A percentile compares a stretch with the other conserved stretches of the same genome.
Conservation (phyloP, 2,797 vertebrate species). For the Paratrypauchen microcephalus region DNA sequence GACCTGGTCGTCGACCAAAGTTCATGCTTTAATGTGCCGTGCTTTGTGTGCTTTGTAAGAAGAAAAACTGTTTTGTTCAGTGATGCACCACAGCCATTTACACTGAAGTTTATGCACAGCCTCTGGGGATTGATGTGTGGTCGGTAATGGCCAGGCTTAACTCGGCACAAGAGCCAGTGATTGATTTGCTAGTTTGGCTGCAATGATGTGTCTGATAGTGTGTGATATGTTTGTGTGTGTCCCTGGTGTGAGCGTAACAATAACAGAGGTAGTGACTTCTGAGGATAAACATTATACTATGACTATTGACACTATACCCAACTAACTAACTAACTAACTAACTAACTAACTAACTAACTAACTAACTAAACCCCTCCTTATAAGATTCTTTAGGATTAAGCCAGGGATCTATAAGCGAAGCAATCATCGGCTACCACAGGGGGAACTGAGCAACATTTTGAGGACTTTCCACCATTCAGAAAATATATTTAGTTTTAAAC, state of each 20-base stretch:
- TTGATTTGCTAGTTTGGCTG: constrained; percentile 18
- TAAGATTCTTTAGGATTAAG: constrained; percentile 14
- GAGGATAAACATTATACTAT: constrained; percentile 4
- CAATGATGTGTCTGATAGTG: not conserved
- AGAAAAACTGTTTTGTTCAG: constrained; percentile 33
- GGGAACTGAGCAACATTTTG: not conserved
- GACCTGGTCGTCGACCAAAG: constrained; percentile 52
- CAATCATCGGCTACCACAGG: not conserved
- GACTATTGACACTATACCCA: constrained; percentile 25
- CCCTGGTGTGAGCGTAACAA: not conserved
- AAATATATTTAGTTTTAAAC: too few species aligned
- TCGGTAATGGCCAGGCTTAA: not conserved
- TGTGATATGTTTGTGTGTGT: not conserved
- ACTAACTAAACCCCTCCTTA: constrained; percentile 8
- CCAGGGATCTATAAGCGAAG: constrained; percentile 4
- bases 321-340: constrained; percentile 1
- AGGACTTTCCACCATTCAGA: not conserved
- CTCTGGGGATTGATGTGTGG: constrained; percentile 1
- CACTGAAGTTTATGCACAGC: not conserved
- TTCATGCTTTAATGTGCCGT: constrained; percentile 39
- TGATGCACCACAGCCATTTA: constrained; percentile 1
- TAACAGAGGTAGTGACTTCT: constrained; percentile 9
- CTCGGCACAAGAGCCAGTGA: not conserved
- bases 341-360: constrained; percentile 8
- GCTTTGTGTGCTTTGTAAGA: constrained; percentile 39